Evolutionary conservation across 2,113 vertebrate genomes (phyloP), one percentile per base, ranked within the genome.

Genomic region (Lontra canadensis): DNA sequence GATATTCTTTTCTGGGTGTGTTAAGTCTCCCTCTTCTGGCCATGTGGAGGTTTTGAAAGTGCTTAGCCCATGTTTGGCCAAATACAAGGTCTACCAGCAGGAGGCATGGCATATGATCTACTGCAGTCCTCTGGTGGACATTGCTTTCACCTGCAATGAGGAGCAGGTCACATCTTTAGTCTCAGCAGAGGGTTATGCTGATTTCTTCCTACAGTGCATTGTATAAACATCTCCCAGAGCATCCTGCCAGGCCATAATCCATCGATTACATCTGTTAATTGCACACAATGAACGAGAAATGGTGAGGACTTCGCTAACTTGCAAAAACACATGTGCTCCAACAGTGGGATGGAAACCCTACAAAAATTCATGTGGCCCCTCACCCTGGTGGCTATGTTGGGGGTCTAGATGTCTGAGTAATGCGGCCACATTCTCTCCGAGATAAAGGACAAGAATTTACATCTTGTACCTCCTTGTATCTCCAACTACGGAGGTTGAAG

Each of bases 221-320:
- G 52, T 44, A 4, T 84, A 47, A 36, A 63, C 39, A 44, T 7
- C 23, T n/a, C 18, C 15, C 2, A 14, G 3, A 65, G 42, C 61
- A 25, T 86, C 21, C 42, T 3, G 4, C 17, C 3, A 13, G 7
- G 20, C 42, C 3, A 1, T 39, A 34, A 6, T n/a, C 20, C 3
- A n/a, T 17, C 31, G 29, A 14, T 47, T 10, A 61, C 36, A 47
- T 17, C 5, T 18, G 34, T 36, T 69, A 15, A 69, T n/a, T 36
- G 39, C 39, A 39, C 39, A 11, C 34, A 9, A 67, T 47, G 61
- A 20, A 1, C 10, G 12, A 47, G 59, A 44, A 61, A 18, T 29
- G 4, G 9, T 8, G 4, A 83, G 36, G n/a, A 42, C 14, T 29
- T 11, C 1, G 18, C 26, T 31, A 15, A 17, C 26, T 20, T 29